Percentiles rank a stretch among this genome's conserved stretches.
phyloP scores from a whole-genome alignment of 1,140 invertebrate species.

The Protaetia brevitarsis region DNA sequence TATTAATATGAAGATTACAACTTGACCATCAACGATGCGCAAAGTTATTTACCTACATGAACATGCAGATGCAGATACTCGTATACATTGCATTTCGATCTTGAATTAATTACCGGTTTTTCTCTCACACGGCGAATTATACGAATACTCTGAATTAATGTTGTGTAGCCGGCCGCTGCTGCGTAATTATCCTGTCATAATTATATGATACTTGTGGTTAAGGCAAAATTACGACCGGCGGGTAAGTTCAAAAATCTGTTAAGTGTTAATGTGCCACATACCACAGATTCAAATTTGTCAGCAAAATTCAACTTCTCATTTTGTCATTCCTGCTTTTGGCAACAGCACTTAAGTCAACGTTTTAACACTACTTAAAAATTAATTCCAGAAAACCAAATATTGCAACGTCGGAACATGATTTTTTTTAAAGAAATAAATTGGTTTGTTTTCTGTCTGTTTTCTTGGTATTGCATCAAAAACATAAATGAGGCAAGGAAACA shows the following conservation, averaged over 20 bases:
- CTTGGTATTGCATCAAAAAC: too few species aligned
- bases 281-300: background rate
- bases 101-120: constrained; percentile 8
- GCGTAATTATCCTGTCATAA: constrained; percentile 17
- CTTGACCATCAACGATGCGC: too few species aligned
- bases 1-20: too few species aligned
- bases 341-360: too few species aligned
- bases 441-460: too few species aligned
- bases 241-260: constrained; percentile 14
- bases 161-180: background rate
- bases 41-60: background rate
- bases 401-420: too few species aligned
- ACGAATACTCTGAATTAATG: constrained; percentile 13
- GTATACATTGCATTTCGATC: background rate
- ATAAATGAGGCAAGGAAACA: too few species aligned
- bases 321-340: too few species aligned
- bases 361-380: too few species aligned
- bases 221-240: background rate
- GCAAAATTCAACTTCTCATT: too few species aligned
- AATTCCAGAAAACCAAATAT: too few species aligned
- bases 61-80: background rate
- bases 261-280: constrained; percentile 12
- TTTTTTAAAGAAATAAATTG: too few species aligned
- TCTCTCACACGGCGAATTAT: constrained; percentile 8
- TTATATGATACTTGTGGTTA: constrained; percentile 18